Percentiles rank a stretch among this genome's conserved stretches.
These are phyloP conservation scores for Eilema caniola DNA, from an alignment of 2,888 invertebrate species.

Conservation along the genomic window DNA sequence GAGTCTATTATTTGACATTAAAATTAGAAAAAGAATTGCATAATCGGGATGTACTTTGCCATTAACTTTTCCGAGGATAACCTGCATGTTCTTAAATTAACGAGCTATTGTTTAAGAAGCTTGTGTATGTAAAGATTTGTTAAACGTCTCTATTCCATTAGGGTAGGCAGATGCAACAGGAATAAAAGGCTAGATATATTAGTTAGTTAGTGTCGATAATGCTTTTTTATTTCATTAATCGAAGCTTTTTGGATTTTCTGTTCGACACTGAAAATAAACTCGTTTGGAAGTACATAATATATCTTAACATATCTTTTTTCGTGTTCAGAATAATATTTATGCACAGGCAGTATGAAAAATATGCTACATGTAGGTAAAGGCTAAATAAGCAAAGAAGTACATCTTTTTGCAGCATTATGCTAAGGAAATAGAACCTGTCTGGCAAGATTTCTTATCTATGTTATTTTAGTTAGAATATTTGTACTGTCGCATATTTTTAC, in stretches of 20 bases:
- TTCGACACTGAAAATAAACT: not conserved
- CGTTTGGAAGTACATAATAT: not conserved
- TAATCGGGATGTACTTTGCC: not conserved
- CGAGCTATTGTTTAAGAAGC: no score
- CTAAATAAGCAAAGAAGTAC: not conserved
- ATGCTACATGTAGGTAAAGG: not conserved
- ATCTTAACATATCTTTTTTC: no score
- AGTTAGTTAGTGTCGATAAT: no score
- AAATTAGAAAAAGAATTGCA: not conserved
- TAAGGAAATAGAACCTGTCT: conserved; percentile 14
- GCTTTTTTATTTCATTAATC: no score
- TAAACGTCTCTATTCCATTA: no score
- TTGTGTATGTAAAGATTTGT: no score
- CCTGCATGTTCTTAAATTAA: not conserved
- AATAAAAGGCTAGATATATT: no score
- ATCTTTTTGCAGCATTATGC: conserved; percentile 6
- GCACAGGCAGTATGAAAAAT: no score
- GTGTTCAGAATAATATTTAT: no score
- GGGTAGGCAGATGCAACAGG: no score
- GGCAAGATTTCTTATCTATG: conserved; percentile 8
- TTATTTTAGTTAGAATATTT: not conserved
- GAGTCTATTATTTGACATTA: not conserved
- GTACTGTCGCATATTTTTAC: conserved; percentile 4
- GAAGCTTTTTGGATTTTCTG: no score
- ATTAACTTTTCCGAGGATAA: not conserved